phyloP scores from a whole-genome alignment of 2,797 vertebrate genomes.

The Hypotaenidia okinawae region DNA sequence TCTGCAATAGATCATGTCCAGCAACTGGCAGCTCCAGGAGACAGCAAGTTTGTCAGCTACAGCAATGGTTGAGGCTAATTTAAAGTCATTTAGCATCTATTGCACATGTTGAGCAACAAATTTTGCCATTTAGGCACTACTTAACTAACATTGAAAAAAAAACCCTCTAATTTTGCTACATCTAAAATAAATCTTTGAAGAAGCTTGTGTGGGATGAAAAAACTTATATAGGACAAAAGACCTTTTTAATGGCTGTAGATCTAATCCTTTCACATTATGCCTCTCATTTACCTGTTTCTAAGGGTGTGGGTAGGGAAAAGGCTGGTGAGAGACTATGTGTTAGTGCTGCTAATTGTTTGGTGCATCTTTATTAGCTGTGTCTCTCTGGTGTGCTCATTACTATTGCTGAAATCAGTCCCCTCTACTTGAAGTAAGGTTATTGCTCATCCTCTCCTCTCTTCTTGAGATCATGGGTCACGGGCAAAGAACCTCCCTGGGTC shows the following conservation, averaged over 20 bases:
- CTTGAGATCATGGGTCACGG: not conserved
- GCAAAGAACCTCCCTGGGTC: not conserved
- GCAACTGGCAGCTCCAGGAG: not conserved
- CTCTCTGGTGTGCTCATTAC: not conserved
- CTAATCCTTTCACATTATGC: not conserved
- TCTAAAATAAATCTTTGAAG: not conserved
- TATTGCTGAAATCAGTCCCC: not conserved
- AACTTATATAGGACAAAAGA: not conserved
- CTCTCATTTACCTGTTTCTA: not conserved
- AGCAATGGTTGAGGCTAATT: not conserved
- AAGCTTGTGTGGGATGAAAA: not conserved
- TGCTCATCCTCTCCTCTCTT: not conserved
- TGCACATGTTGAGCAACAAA: not conserved
- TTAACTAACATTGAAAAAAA: not conserved
- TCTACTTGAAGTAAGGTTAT: not conserved
- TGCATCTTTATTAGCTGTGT: not conserved
- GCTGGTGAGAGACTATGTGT: not conserved
- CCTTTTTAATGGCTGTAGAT: not conserved
- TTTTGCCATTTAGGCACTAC: not conserved
- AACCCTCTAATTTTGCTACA: not conserved
- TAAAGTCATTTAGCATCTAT: not conserved
- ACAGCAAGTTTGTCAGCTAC: not conserved
- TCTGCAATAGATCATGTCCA: not conserved
- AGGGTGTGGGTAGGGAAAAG: not conserved
- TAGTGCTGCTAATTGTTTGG: not conserved